Evolutionary conservation across 2,797 vertebrate species (phyloP).

Genomic region (Leuciscus waleckii): DNA sequence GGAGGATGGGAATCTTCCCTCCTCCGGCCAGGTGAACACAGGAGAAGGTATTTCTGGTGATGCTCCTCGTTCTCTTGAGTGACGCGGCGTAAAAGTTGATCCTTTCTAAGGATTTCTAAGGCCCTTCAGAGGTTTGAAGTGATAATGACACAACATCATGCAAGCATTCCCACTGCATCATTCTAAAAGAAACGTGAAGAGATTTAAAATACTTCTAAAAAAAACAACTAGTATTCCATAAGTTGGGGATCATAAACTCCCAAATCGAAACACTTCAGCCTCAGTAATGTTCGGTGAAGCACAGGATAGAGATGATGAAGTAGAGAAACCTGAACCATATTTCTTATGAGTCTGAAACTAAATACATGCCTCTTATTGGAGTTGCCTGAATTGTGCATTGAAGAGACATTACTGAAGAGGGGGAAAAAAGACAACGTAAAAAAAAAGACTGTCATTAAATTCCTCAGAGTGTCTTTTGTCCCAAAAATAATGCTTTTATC

Average conservation of each 20-base stretch:
- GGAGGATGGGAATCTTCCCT: conserved; percentile 73
- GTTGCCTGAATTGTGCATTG: conserved; percentile 63
- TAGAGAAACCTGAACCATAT: conserved; percentile 55
- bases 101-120: conserved; percentile 40
- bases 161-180: conserved; percentile 1
- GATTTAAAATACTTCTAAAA: neutral
- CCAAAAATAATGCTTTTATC: conserved; percentile 86
- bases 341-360: conserved; percentile 57
- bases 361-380: conserved; percentile 59
- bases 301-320: conserved; percentile 61
- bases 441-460: conserved; percentile 74
- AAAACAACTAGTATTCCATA: conserved; percentile 9
- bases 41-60: conserved; percentile 71
- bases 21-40: conserved; percentile 62
- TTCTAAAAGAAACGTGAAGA: conserved; percentile 8
- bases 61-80: conserved; percentile 69
- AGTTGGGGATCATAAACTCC: conserved; percentile 27
- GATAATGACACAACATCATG: neutral
- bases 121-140: conserved; percentile 36
- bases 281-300: conserved; percentile 39
- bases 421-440: conserved; percentile 44
- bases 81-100: conserved; percentile 52
- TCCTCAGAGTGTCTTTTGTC: conserved; percentile 80
- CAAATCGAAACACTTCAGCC: conserved; percentile 3
- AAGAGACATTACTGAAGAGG: conserved; percentile 61